Evolutionary conservation across 2,888 invertebrate species (phyloP).

Genomic region (Cryptus viduatorius): DNA sequence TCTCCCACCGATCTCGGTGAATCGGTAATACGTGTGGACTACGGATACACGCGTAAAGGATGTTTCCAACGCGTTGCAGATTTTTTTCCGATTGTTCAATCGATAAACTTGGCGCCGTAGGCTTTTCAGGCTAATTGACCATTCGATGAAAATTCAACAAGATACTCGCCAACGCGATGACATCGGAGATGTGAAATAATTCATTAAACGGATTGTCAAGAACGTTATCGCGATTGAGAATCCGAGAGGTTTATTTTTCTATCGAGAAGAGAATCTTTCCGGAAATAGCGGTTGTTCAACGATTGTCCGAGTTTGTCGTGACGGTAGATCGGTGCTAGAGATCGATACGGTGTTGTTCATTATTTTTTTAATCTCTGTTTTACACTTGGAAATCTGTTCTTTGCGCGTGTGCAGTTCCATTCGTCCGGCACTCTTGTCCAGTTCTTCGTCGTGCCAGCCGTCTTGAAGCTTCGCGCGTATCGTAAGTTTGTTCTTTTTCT

Average conservation of each 20-base stretch:
- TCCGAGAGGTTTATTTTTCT: not conserved
- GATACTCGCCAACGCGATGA: slow-evolving; percentile 4
- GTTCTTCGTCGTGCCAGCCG: not conserved
- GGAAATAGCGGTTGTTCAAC: slow-evolving; percentile 7
- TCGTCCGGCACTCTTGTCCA: not conserved
- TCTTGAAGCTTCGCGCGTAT: not conserved
- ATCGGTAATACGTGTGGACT: slow-evolving; percentile 47
- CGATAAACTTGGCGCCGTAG: slow-evolving; percentile 1
- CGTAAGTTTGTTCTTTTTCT: not conserved
- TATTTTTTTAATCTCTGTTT: slow-evolving; percentile 7
- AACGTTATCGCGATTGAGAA: not conserved
- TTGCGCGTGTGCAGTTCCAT: not conserved
- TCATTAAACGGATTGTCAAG: not conserved
- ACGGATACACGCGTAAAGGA: slow-evolving; percentile 2
- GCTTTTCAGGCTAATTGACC: slow-evolving; percentile 7
- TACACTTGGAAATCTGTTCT: not conserved
- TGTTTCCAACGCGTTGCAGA: slow-evolving; percentile 11
- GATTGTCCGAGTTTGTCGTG: slow-evolving; percentile 10
- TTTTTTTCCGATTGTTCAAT: slow-evolving; percentile 22
- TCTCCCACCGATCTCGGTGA: slow-evolving; percentile 47
- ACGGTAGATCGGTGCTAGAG: slow-evolving; percentile 8
- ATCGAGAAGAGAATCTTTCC: not conserved
- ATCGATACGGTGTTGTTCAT: slow-evolving; percentile 9
- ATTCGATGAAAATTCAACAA: slow-evolving; percentile 16
- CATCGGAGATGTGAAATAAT: not conserved